These are phyloP conservation scores for Drosophila borborema DNA, from an alignment of 2,888 invertebrate species.

Conservation along the genomic window DNA sequence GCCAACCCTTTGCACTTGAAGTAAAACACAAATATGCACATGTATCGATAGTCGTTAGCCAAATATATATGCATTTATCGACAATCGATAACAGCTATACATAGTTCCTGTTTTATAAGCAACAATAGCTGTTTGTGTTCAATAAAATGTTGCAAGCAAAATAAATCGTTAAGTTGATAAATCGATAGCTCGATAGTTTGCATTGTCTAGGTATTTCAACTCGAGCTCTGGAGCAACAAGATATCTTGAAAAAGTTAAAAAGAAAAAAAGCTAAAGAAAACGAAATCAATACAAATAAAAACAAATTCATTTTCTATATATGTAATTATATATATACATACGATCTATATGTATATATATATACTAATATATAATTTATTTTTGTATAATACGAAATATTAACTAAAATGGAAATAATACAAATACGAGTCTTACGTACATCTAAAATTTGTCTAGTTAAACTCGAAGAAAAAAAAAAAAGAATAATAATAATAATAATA, in stretches of 20 bases:
- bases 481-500: constrained; percentile 10
- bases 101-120: no score
- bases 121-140: no score
- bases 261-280: not conserved
- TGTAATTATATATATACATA: constrained; percentile 24
- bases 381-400: constrained; percentile 46
- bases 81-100: no score
- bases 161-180: no score
- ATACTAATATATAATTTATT: constrained; percentile 51
- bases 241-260: not conserved
- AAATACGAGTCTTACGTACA: constrained; percentile 13
- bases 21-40: not conserved
- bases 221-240: constrained; percentile 1
- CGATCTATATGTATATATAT: constrained; percentile 21
- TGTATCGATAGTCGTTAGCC: not conserved
- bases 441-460: constrained; percentile 59
- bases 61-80: no score
- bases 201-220: not conserved
- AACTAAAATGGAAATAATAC: constrained; percentile 60
- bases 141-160: no score
- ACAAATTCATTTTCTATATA: constrained; percentile 15
- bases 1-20: not conserved
- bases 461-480: constrained; percentile 30
- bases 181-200: not conserved
- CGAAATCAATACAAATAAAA: constrained; percentile 22